phyloP scores from a whole-genome alignment of 1,140 invertebrate genomes.

The Melitaea cinxia region DNA sequence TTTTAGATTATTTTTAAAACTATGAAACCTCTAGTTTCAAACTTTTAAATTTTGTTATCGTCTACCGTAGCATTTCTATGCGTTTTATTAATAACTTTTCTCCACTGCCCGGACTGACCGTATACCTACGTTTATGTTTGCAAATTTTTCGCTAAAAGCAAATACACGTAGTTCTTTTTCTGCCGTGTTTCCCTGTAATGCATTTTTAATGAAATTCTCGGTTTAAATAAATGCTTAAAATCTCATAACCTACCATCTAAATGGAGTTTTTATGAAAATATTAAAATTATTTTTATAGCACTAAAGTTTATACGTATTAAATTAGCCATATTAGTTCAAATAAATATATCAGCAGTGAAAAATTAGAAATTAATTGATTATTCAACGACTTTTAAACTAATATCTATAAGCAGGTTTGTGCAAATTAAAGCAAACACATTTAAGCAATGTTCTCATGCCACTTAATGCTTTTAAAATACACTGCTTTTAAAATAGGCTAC shows the following conservation, averaged over 20 bases:
- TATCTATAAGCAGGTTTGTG: too few relatives aligned
- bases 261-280: neutral
- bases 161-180: neutral
- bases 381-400: neutral
- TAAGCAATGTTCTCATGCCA: too few relatives aligned
- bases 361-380: neutral
- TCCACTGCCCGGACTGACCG: too few relatives aligned
- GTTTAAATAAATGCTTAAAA: neutral
- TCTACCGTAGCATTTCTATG: too few relatives aligned
- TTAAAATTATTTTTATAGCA: neutral
- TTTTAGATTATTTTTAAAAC: too few relatives aligned
- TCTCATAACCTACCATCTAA: slow-evolving; percentile 7
- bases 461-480: too few relatives aligned
- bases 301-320: neutral
- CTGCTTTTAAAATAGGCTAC: too few relatives aligned
- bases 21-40: too few relatives aligned
- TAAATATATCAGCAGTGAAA: neutral
- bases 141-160: neutral
- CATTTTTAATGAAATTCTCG: slow-evolving; percentile 3
- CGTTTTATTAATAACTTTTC: too few relatives aligned
- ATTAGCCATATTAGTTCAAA: neutral
- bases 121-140: neutral
- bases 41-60: too few relatives aligned
- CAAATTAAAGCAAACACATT: too few relatives aligned
- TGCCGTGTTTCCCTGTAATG: neutral